Evolutionary conservation across 2,888 invertebrate species (phyloP).

Genomic region (Lasioglossum calceatum): DNA sequence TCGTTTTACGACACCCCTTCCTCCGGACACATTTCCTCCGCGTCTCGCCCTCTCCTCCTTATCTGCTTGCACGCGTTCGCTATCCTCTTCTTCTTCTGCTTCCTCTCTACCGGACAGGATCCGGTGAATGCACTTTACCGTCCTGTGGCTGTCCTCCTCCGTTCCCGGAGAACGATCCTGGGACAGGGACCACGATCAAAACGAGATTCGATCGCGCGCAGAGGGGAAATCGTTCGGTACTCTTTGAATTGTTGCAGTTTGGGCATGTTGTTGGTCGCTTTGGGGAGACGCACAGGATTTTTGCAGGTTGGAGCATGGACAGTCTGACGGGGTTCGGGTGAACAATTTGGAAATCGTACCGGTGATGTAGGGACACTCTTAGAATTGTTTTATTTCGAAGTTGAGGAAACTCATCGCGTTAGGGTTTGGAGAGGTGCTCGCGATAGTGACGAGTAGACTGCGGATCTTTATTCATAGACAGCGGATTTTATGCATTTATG

Average conservation of each 20-base stretch:
- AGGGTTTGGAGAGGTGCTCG: too few species aligned
- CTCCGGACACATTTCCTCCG: slow-evolving; percentile 29
- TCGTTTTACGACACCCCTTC: slow-evolving; percentile 31
- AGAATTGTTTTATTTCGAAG: neutral
- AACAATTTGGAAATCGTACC: too few species aligned
- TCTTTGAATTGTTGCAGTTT: neutral
- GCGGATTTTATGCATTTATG: too few species aligned
- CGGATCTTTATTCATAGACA: too few species aligned
- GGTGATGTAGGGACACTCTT: neutral
- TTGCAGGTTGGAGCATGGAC: neutral
- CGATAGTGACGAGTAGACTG: too few species aligned
- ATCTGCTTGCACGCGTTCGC: slow-evolving; percentile 1
- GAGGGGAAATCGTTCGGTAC: neutral
- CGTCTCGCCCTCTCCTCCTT: slow-evolving; percentile 12
- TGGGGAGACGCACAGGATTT: neutral
- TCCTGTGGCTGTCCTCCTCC: neutral
- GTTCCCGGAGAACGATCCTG: neutral
- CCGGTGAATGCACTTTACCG: neutral
- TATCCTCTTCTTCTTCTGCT: neutral
- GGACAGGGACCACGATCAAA: neutral
- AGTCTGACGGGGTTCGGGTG: neutral
- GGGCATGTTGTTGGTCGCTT: neutral
- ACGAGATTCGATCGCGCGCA: neutral
- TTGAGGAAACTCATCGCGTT: too few species aligned
- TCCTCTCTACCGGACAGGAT: neutral